A percentile compares a stretch with the other conserved stretches of the same genome.
These are phyloP conservation scores for Ceratitis capitata DNA, from an alignment of 1,140 invertebrate species.

Conservation along the genomic window DNA sequence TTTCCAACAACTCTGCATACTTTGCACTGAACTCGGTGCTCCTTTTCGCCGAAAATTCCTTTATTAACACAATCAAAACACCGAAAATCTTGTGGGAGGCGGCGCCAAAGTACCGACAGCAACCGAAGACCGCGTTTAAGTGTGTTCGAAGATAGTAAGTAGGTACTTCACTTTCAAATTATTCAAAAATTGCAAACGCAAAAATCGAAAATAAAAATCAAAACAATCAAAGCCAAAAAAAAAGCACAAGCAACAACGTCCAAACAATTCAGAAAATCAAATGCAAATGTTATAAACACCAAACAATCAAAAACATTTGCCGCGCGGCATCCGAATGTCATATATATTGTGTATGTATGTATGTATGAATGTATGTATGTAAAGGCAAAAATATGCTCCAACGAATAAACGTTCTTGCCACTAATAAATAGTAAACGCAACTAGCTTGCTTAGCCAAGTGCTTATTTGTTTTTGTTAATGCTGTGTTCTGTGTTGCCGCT, in stretches of 20 bases:
- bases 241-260: not conserved
- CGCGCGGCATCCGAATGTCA: not conserved
- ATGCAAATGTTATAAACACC: conserved; percentile 18
- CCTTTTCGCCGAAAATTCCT: not conserved
- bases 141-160: not conserved
- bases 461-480: conserved; percentile 17
- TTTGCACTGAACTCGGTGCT: not conserved
- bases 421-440: too few species aligned
- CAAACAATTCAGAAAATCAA: conserved; percentile 13
- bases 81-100: not conserved
- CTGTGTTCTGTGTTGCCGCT: conserved; percentile 13
- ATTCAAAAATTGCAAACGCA: not conserved
- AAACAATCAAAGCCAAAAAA: not conserved
- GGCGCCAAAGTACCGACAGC: not conserved
- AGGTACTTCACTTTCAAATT: not conserved
- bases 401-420: conserved; percentile 17
- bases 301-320: too few species aligned
- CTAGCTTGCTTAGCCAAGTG: not conserved
- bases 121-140: not conserved
- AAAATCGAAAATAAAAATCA: not conserved
- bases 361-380: too few species aligned
- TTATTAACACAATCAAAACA: not conserved
- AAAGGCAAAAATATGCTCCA: too few species aligned
- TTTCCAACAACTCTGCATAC: too few species aligned
- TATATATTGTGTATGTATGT: not conserved